A percentile compares a stretch with the other conserved stretches of the same genome.
Evolutionary conservation across 2,888 invertebrate genomes (phyloP).

Genomic region (Coenonympha arcania): DNA sequence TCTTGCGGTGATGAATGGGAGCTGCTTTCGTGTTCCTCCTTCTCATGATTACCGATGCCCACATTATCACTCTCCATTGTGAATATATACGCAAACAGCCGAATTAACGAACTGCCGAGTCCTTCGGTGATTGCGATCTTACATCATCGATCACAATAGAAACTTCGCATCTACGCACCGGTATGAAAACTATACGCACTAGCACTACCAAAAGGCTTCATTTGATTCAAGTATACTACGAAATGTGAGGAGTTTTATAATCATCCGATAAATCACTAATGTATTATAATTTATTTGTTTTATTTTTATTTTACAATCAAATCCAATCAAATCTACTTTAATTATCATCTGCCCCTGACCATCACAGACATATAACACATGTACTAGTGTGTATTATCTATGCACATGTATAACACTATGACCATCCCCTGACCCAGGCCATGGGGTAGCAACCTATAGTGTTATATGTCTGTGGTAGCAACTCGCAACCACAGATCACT

Average conservation of each 20-base stretch:
- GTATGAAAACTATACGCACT: constrained; percentile 11
- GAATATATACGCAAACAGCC: constrained; percentile 33
- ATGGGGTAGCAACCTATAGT: no score
- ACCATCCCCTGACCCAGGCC: no score
- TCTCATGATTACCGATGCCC: constrained; percentile 48
- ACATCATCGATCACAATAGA: constrained; percentile 68
- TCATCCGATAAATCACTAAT: no score
- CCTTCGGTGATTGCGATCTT: constrained; percentile 63
- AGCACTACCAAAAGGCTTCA: constrained; percentile 16
- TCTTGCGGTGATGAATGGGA: constrained; percentile 66
- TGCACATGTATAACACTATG: no score
- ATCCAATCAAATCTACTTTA: no score
- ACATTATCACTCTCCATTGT: constrained; percentile 59
- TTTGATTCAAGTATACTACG: constrained; percentile 4
- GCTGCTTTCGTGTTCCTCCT: constrained; percentile 61
- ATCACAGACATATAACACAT: no score
- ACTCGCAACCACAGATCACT: no score
- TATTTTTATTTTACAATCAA: no score
- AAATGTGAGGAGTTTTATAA: not conserved
- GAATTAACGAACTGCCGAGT: constrained; percentile 45
- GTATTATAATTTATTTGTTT: no score
- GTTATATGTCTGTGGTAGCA: no score
- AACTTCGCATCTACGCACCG: constrained; percentile 24
- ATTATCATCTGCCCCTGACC: no score
- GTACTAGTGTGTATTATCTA: no score